These are phyloP conservation scores for Aspidapion aeneum DNA, from an alignment of 2,888 invertebrate genomes.

Conservation along the genomic window DNA sequence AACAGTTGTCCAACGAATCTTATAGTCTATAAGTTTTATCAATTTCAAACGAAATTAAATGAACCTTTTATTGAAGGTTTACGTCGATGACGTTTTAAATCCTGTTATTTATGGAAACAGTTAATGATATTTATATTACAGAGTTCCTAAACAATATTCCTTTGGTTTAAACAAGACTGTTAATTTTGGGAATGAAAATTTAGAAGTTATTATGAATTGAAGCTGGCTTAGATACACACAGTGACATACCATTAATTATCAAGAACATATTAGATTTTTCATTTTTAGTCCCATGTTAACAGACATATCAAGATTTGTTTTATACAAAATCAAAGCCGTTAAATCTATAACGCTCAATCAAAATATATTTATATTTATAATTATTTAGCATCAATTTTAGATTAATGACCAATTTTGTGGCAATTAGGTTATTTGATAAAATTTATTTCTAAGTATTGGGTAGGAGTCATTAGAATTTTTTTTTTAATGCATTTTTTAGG, in stretches of 20 bases:
- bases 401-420: too few species aligned
- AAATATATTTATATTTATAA: too few species aligned
- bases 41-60: background rate
- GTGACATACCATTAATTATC: conserved; percentile 25
- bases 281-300: conserved; percentile 51
- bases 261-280: conserved; percentile 50
- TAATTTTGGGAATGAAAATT: conserved; percentile 34
- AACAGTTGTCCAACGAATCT: background rate
- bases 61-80: too few species aligned
- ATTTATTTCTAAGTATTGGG: too few species aligned
- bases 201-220: conserved; percentile 50
- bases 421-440: too few species aligned
- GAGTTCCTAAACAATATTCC: conserved; percentile 31
- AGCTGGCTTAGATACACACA: conserved; percentile 40
- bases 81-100: too few species aligned
- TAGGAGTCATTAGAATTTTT: too few species aligned
- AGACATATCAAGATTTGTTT: conserved; percentile 53
- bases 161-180: conserved; percentile 4
- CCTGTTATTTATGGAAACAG: too few species aligned
- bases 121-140: conserved; percentile 39
- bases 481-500: too few species aligned
- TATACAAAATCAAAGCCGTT: conserved; percentile 44
- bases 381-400: too few species aligned
- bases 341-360: conserved; percentile 49
- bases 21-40: background rate